phyloP scores from a whole-genome alignment of 2,888 invertebrate species.

The Nomada goodeniana region DNA sequence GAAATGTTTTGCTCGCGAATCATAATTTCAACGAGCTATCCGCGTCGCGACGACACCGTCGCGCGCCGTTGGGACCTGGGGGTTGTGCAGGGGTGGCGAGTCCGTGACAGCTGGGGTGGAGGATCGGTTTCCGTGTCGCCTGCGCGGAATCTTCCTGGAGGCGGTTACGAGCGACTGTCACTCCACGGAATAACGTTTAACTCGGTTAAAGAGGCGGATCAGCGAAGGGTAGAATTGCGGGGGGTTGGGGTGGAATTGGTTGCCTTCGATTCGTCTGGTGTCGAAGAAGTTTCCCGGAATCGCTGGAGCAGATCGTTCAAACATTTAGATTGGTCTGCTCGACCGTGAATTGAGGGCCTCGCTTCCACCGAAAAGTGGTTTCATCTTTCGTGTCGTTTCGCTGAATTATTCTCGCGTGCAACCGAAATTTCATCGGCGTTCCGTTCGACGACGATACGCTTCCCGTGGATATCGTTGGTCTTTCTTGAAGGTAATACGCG shows the following conservation, averaged over 20 bases:
- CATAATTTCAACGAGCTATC: slow-evolving; percentile 61
- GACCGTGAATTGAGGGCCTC: neutral
- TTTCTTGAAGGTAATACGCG: slow-evolving; percentile 20
- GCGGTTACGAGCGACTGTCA: slow-evolving; percentile 44
- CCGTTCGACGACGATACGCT: neutral
- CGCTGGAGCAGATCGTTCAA: slow-evolving; percentile 28
- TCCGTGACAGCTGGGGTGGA: slow-evolving; percentile 52
- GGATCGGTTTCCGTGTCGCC: slow-evolving; percentile 58
- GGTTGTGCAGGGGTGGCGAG: slow-evolving; percentile 20
- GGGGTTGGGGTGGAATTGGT: neutral
- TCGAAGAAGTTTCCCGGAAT: slow-evolving; percentile 21
- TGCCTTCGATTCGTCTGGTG: slow-evolving; percentile 18
- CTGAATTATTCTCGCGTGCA: slow-evolving; percentile 6
- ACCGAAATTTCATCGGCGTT: neutral
- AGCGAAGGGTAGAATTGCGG: slow-evolving; percentile 1
- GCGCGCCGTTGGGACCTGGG: slow-evolving; percentile 14
- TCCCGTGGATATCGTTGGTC: neutral
- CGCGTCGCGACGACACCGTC: slow-evolving; percentile 39
- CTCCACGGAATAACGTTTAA: slow-evolving; percentile 61
- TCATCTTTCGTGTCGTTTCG: neutral
- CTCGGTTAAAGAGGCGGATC: slow-evolving; percentile 52
- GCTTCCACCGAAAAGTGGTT: neutral
- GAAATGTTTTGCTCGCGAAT: slow-evolving; percentile 72
- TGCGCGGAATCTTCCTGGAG: slow-evolving; percentile 41
- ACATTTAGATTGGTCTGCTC: slow-evolving; percentile 19